Evolutionary conservation across 1,140 invertebrate species (phyloP), one percentile per base, ranked within the genome.

Genomic region (Macrostomum lignano): DNA sequence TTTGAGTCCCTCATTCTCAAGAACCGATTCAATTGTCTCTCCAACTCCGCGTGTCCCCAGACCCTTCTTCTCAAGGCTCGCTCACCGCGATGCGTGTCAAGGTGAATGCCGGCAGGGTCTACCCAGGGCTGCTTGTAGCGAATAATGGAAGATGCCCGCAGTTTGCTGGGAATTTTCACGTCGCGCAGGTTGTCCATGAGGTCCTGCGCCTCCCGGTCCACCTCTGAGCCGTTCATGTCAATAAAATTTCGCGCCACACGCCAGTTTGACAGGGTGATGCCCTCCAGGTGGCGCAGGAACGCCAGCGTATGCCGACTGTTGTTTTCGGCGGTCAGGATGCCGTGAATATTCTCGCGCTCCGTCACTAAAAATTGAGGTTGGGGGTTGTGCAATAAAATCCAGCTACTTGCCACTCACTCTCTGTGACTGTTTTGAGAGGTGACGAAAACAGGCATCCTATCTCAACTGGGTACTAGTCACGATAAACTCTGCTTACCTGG

Each of bases 291-390:
- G 28, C 86, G 64, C 2, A 91, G 68, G 48, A 88, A 91, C 0
- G 79, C 79, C n/a, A 93, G 58, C 44, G 78, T 84, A 55, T 91
- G 82, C 45, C 88, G 84, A 51, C 79, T 81, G 0, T 79, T 84
- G 44, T 88, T 82, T 45, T 77, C 74, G 0, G 88, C 82, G 43
- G 74, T 79, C 7, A 94, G 51, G 22, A 91, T 65, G 0, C 86
- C 84, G 44, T 86, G 81, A 36, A 88, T 88, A 0, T 93, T 79
- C 62, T 94, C 86, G 31, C 84, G 60, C 61, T 94, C 86, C 1
- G 86, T 94, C 7, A 94, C 86, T 86, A 51, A n/a, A n/a, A n/a
- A n/a, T n/a, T n/a, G n/a, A n/a, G n/a, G n/a, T n/a, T n/a, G n/a
- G n/a, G n/a, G n/a, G n/a, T n/a, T n/a, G n/a, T n/a, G n/a, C n/a